A percentile compares a stretch with the other conserved stretches of the same genome.
phyloP scores from a whole-genome alignment of 1,140 invertebrate genomes.

The Neodiprion fabricii region DNA sequence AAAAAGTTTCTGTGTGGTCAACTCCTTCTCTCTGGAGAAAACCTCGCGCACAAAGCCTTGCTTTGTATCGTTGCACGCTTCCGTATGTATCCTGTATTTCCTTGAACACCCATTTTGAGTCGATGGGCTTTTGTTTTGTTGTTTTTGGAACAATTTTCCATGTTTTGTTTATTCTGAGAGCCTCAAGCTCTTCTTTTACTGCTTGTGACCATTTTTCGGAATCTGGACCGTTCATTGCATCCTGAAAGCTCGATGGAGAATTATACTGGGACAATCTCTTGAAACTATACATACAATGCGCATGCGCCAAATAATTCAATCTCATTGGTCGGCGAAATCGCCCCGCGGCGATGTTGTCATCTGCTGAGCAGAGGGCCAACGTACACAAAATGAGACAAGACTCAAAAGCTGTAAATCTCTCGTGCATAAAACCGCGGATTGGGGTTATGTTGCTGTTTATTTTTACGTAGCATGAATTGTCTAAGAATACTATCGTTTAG shows the following conservation, averaged over 20 bases:
- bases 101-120: conserved; percentile 14
- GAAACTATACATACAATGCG: too few relatives aligned
- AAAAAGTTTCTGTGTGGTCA: neutral
- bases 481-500: too few relatives aligned
- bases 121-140: conserved; percentile 9
- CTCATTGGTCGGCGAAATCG: too few relatives aligned
- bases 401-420: too few relatives aligned
- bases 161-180: conserved; percentile 7
- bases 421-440: too few relatives aligned
- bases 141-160: neutral
- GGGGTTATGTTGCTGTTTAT: too few relatives aligned
- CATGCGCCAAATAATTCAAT: too few relatives aligned
- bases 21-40: neutral
- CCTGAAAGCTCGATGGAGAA: neutral
- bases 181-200: conserved; percentile 16
- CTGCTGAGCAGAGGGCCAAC: too few relatives aligned
- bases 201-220: conserved; percentile 8
- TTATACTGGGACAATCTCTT: neutral
- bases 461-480: too few relatives aligned
- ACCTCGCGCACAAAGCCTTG: conserved; percentile 1
- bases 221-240: conserved; percentile 1
- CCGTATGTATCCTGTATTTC: neutral
- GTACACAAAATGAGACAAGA: too few relatives aligned
- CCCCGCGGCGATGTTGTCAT: too few relatives aligned
- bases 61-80: neutral